phyloP scores from a whole-genome alignment of 2,888 invertebrate species.

The Matsumyia berberina region DNA sequence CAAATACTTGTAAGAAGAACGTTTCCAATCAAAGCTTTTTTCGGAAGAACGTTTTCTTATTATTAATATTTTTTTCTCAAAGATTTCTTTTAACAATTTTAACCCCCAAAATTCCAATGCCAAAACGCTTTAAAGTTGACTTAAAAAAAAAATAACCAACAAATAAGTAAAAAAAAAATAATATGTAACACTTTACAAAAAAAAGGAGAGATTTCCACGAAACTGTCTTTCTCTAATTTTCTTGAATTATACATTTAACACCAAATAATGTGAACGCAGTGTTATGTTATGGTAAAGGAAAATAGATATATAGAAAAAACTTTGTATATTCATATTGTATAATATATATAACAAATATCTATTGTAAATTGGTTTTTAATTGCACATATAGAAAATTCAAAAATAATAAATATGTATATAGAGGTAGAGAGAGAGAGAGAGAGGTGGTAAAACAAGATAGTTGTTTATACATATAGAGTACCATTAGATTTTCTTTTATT shows the following conservation, averaged over 20 bases:
- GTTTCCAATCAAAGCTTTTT: conserved; percentile 15
- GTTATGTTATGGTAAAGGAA: conserved; percentile 62
- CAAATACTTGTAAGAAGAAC: conserved; percentile 48
- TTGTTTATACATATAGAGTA: conserved; percentile 70
- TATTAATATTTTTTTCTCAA: conserved; percentile 19
- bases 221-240: conserved; percentile 57
- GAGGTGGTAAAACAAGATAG: conserved; percentile 69
- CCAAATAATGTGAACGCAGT: conserved; percentile 62
- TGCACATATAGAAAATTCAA: conserved; percentile 60
- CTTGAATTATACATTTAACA: conserved; percentile 58
- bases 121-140: conserved; percentile 80
- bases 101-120: conserved; percentile 81
- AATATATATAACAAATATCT: conserved; percentile 50
- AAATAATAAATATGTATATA: conserved; percentile 66
- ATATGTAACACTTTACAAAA: conserved; percentile 30
- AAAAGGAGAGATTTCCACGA: conserved; percentile 55
- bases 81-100: conserved; percentile 64
- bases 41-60: conserved; percentile 57
- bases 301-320: conserved; percentile 43
- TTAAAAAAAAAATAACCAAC: conserved; percentile 37
- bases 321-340: conserved; percentile 35
- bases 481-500: conserved; percentile 75
- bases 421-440: conserved; percentile 70
- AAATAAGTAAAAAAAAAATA: conserved; percentile 19
- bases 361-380: conserved; percentile 44